Base-by-base conservation (phyloP, 2,113 vertebrate genomes). In the Siniperca chuatsi region DNA sequence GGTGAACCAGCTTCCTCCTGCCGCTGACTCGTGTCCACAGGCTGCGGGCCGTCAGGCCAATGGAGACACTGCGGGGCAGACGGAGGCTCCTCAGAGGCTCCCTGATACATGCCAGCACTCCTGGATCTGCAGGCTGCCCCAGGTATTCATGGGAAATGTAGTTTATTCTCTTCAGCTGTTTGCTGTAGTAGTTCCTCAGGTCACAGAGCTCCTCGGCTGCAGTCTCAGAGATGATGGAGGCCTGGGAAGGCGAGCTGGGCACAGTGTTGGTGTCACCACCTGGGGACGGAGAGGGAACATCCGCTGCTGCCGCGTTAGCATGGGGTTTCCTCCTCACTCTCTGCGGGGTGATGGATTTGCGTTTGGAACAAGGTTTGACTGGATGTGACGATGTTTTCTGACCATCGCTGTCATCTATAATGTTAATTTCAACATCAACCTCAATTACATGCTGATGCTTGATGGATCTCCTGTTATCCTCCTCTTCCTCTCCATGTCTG, bases 1-100 rank as follows among this genome's bases (percentile, higher is more conserved):
- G 54, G 35, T 58, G 78, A 8, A 86, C 10, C 74, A 86, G 65
- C 68, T 92, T 94, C 67, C 93, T 91, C 48, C 94, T 88, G 57
- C 92, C 78, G 18, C 95, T 96, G 62, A 96, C 92, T 4, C 94
- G 89, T 2, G 94, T 95, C 96, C 95, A 95, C 75, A 96, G 82
- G 87, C 90, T 95, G 25, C 94, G 86, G 1, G 93, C 94, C 0
- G 92, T 92, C 87, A 89, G 90, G 25, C 88, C 68, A 9, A 96
- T 89, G 21, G 85, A 90, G 1, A 64, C 75, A 44, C 93, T 78
- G 11, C 83, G 87, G 2, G 93, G 93, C 57, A 95, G 87, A 10
- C 88, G 88, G 8, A 96, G 80, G 80, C 92, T 95, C 88, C 82
- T 93, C 62, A 96, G 87, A 1, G 95, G 94, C 77, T 93, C 94